A percentile compares a stretch with the other conserved stretches of the same genome.
Evolutionary conservation across 1,140 invertebrate genomes (phyloP).

Genomic region (Aricia agestis): DNA sequence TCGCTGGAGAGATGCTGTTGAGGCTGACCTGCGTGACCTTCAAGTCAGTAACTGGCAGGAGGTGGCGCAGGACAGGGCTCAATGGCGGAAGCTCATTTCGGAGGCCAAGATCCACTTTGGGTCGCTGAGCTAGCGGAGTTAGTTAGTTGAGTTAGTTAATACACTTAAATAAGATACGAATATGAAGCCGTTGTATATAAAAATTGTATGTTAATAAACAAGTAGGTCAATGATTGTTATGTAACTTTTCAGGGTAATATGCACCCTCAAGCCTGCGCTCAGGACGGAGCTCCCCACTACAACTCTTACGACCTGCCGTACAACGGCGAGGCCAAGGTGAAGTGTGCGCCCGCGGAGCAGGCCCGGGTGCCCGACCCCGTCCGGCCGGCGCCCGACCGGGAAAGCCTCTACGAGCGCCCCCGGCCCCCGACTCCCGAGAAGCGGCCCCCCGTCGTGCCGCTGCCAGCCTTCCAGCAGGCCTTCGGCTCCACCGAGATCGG

Average conservation of each 20-base stretch:
- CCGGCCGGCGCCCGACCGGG: constrained; percentile 30
- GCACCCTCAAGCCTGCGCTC: constrained; percentile 42
- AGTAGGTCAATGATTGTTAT: too few relatives aligned
- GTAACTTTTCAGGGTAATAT: constrained; percentile 36
- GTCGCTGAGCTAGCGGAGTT: too few relatives aligned
- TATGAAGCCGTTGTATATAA: too few relatives aligned
- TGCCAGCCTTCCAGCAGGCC: constrained; percentile 86
- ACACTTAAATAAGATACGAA: too few relatives aligned
- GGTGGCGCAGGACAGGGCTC: too few relatives aligned
- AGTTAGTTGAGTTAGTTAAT: too few relatives aligned
- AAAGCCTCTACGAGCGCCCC: constrained; percentile 39
- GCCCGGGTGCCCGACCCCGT: constrained; percentile 28
- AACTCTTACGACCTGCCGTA: constrained; percentile 47
- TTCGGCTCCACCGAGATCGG: constrained; percentile 88
- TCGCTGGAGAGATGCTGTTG: too few relatives aligned
- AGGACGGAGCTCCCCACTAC: constrained; percentile 52
- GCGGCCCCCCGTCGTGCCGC: constrained; percentile 67
- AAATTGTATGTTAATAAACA: too few relatives aligned
- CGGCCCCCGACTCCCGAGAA: constrained; percentile 47
- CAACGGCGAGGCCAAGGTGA: constrained; percentile 36
- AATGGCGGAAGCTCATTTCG: too few relatives aligned
- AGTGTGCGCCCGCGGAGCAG: constrained; percentile 34
- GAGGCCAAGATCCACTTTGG: too few relatives aligned
- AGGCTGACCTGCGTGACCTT: too few relatives aligned
- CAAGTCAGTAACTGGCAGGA: too few relatives aligned